phyloP scores from a whole-genome alignment of 2,888 invertebrate species.

The Lycophotia porphyrea region DNA sequence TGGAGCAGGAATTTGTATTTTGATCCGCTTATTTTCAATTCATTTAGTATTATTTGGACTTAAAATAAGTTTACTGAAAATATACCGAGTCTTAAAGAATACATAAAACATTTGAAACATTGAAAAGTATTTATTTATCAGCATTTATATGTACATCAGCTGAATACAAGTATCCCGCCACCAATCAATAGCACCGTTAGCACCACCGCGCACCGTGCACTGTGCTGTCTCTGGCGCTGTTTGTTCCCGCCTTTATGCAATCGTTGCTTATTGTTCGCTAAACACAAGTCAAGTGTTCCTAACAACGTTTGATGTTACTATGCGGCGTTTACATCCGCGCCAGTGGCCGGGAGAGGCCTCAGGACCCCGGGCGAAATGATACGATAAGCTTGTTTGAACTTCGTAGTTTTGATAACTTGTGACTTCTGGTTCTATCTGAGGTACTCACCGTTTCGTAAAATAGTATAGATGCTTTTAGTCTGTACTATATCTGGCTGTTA shows the following conservation, averaged over 20 bases:
- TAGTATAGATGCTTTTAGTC: neutral
- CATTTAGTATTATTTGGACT: neutral
- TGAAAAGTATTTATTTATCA: neutral
- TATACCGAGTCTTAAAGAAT: no score
- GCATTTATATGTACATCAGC: no score
- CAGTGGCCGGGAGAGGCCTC: neutral
- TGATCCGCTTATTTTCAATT: neutral
- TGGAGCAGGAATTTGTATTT: neutral
- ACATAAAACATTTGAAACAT: no score
- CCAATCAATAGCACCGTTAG: constrained; percentile 10
- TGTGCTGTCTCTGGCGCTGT: constrained; percentile 13
- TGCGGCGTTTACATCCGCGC: neutral
- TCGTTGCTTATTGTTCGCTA: constrained; percentile 38
- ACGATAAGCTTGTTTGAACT: constrained; percentile 7
- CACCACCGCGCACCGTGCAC: constrained; percentile 1
- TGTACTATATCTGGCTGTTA: neutral
- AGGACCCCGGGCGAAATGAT: neutral
- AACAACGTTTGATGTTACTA: constrained; percentile 8
- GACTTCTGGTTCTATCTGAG: neutral
- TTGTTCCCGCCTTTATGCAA: constrained; percentile 47
- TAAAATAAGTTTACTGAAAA: neutral
- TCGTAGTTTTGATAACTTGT: constrained; percentile 5
- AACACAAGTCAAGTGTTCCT: constrained; percentile 19
- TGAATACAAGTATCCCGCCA: neutral
- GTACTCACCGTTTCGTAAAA: neutral